A percentile compares a stretch with the other conserved stretches of the same genome.
Evolutionary conservation across 2,113 vertebrate genomes (phyloP).

Genomic region (Rhadina sibilatrix): DNA sequence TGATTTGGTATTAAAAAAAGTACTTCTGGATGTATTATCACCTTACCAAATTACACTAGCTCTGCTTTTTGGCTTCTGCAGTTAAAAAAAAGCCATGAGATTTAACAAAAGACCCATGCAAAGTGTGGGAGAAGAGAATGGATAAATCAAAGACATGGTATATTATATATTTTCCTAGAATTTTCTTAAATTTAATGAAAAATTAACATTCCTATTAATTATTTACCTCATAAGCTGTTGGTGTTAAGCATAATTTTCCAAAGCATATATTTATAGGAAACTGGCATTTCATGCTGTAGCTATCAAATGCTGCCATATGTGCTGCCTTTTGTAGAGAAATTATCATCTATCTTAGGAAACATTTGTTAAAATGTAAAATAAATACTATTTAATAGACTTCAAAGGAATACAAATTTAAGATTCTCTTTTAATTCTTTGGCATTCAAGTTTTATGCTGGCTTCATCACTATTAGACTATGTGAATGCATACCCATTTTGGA

Average conservation of each 20-base stretch:
- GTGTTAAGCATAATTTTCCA: not conserved
- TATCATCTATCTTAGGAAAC: constrained; percentile 11
- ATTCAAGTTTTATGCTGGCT: not conserved
- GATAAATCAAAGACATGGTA: not conserved
- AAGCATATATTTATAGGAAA: not conserved
- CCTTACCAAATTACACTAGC: not conserved
- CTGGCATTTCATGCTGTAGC: not conserved
- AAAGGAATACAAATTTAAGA: not conserved
- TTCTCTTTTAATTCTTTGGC: not conserved
- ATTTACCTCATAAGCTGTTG: not conserved
- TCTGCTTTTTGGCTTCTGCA: not conserved
- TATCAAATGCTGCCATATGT: constrained; percentile 30
- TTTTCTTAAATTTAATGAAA: not conserved
- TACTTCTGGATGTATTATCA: not conserved
- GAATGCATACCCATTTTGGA: not conserved
- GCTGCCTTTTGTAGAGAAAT: constrained; percentile 35
- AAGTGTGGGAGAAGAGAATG: not conserved
- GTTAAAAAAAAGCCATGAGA: not conserved
- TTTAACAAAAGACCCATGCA: not conserved
- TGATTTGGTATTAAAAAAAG: not conserved
- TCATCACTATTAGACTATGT: not conserved
- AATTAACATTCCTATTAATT: constrained; percentile 6
- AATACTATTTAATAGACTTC: not conserved
- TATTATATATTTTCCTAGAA: not conserved
- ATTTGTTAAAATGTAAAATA: constrained; percentile 1